Base-by-base conservation (phyloP, 2,113 vertebrate species). In the Onychorhynchus coronatus region DNA sequence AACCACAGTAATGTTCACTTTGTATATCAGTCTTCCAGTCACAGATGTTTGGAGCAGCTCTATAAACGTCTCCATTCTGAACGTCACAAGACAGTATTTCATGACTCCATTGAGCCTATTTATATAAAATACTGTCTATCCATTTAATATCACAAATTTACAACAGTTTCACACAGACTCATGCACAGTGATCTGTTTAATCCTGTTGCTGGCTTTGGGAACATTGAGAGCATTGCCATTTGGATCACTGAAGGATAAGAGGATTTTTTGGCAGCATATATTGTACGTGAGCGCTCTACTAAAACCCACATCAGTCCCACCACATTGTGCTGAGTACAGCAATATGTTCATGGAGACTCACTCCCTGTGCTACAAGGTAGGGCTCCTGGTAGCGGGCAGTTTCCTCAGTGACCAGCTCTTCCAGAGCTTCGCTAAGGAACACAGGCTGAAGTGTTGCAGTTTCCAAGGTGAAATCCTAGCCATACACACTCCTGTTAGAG, bases 21-120 rank as follows among this genome's bases (percentile, higher is more conserved):
- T 52, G 16, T 31, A 0, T 44, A n/a, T n/a, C 50, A 50, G 16
- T 44, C 9, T 77, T 61, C 25, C 46, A 81, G 47, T 55, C 49
- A 76, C 28, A 65, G 50, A 65, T 65, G 6, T 70, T 58, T 65
- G 53, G 41, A 85, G 59, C 31, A 50, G 8, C 19, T 79, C 66
- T n/a, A 17, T 41, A 44, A 59, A 73, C 8, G 7, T 49, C 11
- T 8, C 37, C 30, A 33, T 88, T 79, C 31, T 55, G 31, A 77
- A 80, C 65, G 28, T 30, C 28, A 62, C 50, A 62, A 58, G 37
- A 35, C 8, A 89, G 9, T 10, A 28, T 22, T 76, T 58, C 52
- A 9, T 35, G 85, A 50, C 24, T 88, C 9, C 12, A 41, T 56
- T 0, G 0, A 85, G 11, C 11, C 41, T 9, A 0, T 37, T 86